Base-by-base conservation (phyloP, 2,797 vertebrate species). In the Amphiprion clarkii region DNA sequence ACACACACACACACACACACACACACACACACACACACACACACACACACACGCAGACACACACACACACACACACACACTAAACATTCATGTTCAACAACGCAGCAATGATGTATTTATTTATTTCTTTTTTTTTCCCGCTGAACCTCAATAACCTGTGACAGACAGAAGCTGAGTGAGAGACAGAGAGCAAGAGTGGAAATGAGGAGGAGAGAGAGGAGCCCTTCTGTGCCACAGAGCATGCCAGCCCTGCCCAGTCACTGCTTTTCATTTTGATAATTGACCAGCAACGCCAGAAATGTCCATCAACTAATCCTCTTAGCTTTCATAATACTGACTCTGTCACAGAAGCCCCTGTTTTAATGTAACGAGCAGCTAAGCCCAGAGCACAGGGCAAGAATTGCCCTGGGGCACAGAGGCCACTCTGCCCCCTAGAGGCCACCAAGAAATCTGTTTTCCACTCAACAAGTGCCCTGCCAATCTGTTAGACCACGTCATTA, bases 281-380 rank as follows among this genome's bases (percentile, higher is more conserved):
- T 95, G 94, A 94, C 89, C 83, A 65, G 53, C 85, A 91, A 87
- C 75, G 87, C 85, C 92, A 95, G 93, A 93, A 94, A 92, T 90
- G 91, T 93, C 94, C 93, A 95, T 95, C 92, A 92, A 86, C 89
- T 94, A 95, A 96, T 96, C 94, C 94, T 95, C 94, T 96, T 95
- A 94, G 86, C 84, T 86, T 93, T 91, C 86, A 92, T 95, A 93
- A 94, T 94, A 89, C 94, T 93, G 93, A 93, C 91, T 94, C 89
- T 88, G 92, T 92, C 92, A 94, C 93, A 92, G 90, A 94, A 94
- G 94, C 89, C 88, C 85, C 89, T 91, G 88, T 94, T 93, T 94
- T 95, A 95, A 95, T 94, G 92, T 95, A 95, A 92, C 92, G 71
- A 91, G 91, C 86, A 82, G 91, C 89, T 94, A 94, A 94, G 92